Evolutionary conservation across 2,113 vertebrate genomes (phyloP).

Genomic region (Halichoeres trimaculatus): DNA sequence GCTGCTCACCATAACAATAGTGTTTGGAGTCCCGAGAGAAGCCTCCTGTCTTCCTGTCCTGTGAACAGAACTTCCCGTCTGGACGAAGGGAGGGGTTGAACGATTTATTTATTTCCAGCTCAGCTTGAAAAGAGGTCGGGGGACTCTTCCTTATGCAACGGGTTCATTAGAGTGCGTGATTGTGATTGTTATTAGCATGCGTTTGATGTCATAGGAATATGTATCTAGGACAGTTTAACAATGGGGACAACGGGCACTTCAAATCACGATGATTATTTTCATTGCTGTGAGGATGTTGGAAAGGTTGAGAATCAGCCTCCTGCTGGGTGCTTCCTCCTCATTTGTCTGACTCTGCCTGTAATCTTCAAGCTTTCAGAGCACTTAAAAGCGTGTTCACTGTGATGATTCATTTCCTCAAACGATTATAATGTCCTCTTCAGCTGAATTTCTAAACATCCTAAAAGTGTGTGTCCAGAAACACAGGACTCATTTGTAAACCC

Average conservation of each 20-base stretch:
- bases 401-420: constrained; percentile 46
- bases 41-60: constrained; percentile 83
- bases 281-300: constrained; percentile 72
- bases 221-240: constrained; percentile 73
- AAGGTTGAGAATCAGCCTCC: constrained; percentile 63
- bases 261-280: constrained; percentile 80
- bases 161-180: constrained; percentile 71
- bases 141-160: constrained; percentile 61
- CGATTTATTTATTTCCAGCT: constrained; percentile 83
- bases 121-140: constrained; percentile 74
- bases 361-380: constrained; percentile 39
- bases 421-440: constrained; percentile 23
- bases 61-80: constrained; percentile 84
- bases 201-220: constrained; percentile 79
- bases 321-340: constrained; percentile 62
- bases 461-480: constrained; percentile 6
- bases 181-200: constrained; percentile 77
- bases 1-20: constrained; percentile 84
- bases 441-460: constrained; percentile 25
- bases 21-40: constrained; percentile 86
- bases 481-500: background rate
- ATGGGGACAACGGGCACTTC: constrained; percentile 78
- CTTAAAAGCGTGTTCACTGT: constrained; percentile 24
- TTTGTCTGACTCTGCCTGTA: constrained; percentile 48
- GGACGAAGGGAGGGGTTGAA: constrained; percentile 68